These are phyloP conservation scores for Acleris cristana DNA, from an alignment of 2,888 invertebrate species.

Conservation along the genomic window DNA sequence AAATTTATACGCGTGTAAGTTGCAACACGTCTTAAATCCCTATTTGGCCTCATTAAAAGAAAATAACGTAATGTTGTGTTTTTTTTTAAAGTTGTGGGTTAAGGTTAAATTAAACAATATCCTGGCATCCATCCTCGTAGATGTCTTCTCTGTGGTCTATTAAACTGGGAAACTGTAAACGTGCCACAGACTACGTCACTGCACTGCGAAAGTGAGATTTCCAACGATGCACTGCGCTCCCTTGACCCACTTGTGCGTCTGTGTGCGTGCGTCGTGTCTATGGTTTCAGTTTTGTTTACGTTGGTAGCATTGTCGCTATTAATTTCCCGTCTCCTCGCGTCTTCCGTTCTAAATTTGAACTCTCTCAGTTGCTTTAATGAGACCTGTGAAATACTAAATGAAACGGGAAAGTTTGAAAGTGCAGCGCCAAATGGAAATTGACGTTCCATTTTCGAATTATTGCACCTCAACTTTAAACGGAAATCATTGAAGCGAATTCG, in stretches of 20 bases:
- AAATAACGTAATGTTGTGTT: conserved; percentile 5
- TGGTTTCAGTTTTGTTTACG: conserved; percentile 37
- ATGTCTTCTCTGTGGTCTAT: conserved; percentile 30
- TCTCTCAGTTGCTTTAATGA: conserved; percentile 5
- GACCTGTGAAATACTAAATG: background rate
- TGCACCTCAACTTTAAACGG: background rate
- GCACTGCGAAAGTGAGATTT: conserved; percentile 81
- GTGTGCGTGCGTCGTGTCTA: conserved; percentile 36
- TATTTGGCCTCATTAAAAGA: conserved; percentile 42
- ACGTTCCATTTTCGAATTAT: background rate
- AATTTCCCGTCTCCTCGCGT: conserved; percentile 21
- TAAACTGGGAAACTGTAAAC: conserved; percentile 54
- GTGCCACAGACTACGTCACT: conserved; percentile 55
- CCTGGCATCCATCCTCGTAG: background rate
- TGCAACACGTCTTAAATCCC: conserved; percentile 58
- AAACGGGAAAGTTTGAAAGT: background rate
- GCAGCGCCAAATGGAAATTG: background rate
- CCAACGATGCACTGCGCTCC: conserved; percentile 82
- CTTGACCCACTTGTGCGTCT: conserved; percentile 73
- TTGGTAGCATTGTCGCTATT: conserved; percentile 25
- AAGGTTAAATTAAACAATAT: conserved; percentile 15
- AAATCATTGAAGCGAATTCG: background rate
- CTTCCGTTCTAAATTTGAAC: conserved; percentile 23
- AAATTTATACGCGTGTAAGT: conserved; percentile 72
- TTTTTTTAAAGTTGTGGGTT: too few species aligned